phyloP scores from a whole-genome alignment of 2,888 invertebrate genomes.

The Nomada lathburiana region DNA sequence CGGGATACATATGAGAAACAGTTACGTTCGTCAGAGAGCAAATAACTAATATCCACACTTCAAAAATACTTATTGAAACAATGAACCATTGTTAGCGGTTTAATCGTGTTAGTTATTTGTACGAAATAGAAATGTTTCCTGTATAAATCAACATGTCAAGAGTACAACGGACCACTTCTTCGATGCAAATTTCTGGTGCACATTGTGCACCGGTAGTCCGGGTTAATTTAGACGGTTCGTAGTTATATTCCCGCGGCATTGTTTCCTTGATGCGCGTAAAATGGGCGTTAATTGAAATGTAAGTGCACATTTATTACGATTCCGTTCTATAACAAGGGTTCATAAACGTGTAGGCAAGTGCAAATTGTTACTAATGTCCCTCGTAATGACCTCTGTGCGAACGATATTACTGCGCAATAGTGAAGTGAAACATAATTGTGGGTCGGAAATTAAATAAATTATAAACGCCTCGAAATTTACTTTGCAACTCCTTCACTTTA shows the following conservation, averaged over 20 bases:
- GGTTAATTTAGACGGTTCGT: constrained; percentile 43
- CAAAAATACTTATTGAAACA: background rate
- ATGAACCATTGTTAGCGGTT: background rate
- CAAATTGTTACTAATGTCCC: constrained; percentile 51
- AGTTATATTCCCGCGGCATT: constrained; percentile 48
- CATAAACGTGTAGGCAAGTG: constrained; percentile 31
- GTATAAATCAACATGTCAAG: constrained; percentile 30
- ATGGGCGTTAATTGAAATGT: constrained; percentile 56
- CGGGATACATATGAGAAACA: too few relatives aligned
- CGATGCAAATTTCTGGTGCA: constrained; percentile 48
- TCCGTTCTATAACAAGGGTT: constrained; percentile 46
- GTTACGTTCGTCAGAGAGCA: too few relatives aligned
- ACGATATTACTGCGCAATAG: constrained; percentile 32
- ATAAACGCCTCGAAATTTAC: background rate
- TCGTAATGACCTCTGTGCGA: constrained; percentile 37
- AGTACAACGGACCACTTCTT: constrained; percentile 33
- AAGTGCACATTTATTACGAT: constrained; percentile 57
- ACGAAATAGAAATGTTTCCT: constrained; percentile 13
- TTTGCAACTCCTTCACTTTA: background rate
- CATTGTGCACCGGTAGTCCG: constrained; percentile 16
- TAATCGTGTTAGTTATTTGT: constrained; percentile 4
- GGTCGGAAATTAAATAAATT: constrained; percentile 17
- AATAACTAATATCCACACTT: background rate
- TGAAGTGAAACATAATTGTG: constrained; percentile 17
- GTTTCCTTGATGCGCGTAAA: constrained; percentile 55